phyloP scores from a whole-genome alignment of 2,797 vertebrate genomes.

The Harpagifer antarcticus region DNA sequence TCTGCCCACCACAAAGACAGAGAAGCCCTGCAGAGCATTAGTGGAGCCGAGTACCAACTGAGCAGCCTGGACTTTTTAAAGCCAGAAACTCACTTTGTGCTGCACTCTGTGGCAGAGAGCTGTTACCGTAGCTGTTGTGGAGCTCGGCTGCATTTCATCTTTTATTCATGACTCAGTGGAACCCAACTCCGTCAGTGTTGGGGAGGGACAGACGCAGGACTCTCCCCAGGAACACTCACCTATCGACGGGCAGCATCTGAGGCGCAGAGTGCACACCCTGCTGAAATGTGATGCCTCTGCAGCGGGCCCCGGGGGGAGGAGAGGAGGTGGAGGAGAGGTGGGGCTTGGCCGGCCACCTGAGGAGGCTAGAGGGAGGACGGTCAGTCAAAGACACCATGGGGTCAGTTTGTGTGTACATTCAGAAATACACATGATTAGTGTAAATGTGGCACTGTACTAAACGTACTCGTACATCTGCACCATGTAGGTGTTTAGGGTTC shows the following conservation, averaged over 20 bases:
- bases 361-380: conserved; percentile 44
- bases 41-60: conserved; percentile 8
- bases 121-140: conserved; percentile 39
- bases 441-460: neutral
- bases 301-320: conserved; percentile 26
- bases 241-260: conserved; percentile 50
- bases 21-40: conserved; percentile 45
- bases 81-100: neutral
- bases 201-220: conserved; percentile 48
- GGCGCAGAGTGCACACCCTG: conserved; percentile 35
- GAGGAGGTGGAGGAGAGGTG: conserved; percentile 30
- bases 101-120: conserved; percentile 23
- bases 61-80: conserved; percentile 30
- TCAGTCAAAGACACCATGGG: conserved; percentile 5
- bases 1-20: conserved; percentile 57
- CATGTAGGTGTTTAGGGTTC: neutral
- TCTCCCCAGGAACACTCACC: conserved; percentile 44
- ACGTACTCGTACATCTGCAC: too few species aligned
- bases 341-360: conserved; percentile 48
- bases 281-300: conserved; percentile 68
- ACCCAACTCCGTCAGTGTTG: conserved; percentile 74
- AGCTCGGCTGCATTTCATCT: conserved; percentile 73
- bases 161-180: conserved; percentile 86
- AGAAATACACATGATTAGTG: neutral
- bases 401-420: neutral